phyloP scores from a whole-genome alignment of 1,140 invertebrate genomes.

The Rhagoletis zephyria region DNA sequence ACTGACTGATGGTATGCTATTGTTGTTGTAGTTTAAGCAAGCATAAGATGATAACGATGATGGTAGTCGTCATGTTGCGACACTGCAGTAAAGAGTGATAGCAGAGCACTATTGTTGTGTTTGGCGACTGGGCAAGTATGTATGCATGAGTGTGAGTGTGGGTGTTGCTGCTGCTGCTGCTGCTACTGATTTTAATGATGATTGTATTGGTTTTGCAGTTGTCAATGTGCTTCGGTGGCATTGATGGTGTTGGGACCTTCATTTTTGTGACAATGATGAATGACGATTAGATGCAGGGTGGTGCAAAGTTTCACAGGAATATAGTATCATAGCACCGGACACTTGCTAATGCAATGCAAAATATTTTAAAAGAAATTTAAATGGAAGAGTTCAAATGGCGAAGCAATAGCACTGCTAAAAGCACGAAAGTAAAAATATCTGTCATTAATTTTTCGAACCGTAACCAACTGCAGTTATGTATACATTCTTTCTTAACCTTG shows the following conservation, averaged over 20 bases:
- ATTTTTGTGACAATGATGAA: slow-evolving; percentile 42
- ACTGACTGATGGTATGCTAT: not conserved
- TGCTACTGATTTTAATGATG: slow-evolving; percentile 33
- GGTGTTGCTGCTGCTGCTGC: slow-evolving; percentile 35
- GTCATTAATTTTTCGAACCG: not conserved
- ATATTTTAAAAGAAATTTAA: not conserved
- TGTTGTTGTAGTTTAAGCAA: slow-evolving; percentile 14
- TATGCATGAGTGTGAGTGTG: not conserved
- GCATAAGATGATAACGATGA: slow-evolving; percentile 27
- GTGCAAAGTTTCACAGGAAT: not conserved
- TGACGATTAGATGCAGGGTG: not conserved
- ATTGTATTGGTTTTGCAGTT: slow-evolving; percentile 50
- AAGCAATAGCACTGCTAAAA: not conserved
- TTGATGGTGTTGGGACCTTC: slow-evolving; percentile 45
- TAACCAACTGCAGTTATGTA: not conserved
- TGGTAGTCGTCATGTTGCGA: not conserved
- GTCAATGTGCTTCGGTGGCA: not conserved
- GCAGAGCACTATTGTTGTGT: not conserved
- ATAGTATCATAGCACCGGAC: not conserved
- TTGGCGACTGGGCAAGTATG: not conserved
- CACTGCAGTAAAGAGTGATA: too few species aligned
- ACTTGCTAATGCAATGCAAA: not conserved
- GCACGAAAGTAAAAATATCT: not conserved
- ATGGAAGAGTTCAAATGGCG: not conserved
- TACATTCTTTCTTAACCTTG: not conserved